A percentile compares a stretch with the other conserved stretches of the same genome.
Conservation (phyloP, 2,797 vertebrate genomes). For the Thamnophis elegans region DNA sequence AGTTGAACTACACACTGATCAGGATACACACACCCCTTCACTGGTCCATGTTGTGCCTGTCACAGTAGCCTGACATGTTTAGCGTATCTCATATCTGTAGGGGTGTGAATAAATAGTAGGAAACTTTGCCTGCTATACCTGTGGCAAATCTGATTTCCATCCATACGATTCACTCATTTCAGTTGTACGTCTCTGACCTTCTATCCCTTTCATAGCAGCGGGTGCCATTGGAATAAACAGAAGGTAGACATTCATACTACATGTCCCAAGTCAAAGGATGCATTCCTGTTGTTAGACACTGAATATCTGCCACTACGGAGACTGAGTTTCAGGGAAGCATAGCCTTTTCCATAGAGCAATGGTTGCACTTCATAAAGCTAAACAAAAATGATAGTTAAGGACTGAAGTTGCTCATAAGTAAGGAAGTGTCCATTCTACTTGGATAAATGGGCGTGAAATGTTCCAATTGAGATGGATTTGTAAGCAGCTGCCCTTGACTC, state of each 20-base stretch:
- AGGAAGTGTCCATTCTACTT: neutral
- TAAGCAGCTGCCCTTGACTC: neutral
- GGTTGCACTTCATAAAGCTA: neutral
- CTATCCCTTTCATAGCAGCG: neutral
- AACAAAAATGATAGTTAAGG: neutral
- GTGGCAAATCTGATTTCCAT: neutral
- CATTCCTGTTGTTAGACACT: neutral
- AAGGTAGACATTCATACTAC: neutral
- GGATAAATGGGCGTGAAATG: neutral
- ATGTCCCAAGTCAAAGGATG: neutral
- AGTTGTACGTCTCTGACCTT: neutral
- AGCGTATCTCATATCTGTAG: neutral
- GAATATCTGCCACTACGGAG: neutral
- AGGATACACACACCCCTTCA: neutral
- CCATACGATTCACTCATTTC: neutral
- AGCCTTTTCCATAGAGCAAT: neutral
- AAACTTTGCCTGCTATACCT: neutral
- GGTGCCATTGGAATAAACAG: neutral
- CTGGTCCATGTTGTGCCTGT: neutral
- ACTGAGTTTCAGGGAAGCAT: neutral
- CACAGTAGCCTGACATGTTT: neutral
- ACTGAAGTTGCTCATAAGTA: neutral
- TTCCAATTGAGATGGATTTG: neutral
- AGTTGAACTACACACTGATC: neutral
- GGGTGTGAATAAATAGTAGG: neutral